These are phyloP conservation scores for Adineta ricciae DNA, from an alignment of 2,888 invertebrate genomes.

Conservation along the genomic window DNA sequence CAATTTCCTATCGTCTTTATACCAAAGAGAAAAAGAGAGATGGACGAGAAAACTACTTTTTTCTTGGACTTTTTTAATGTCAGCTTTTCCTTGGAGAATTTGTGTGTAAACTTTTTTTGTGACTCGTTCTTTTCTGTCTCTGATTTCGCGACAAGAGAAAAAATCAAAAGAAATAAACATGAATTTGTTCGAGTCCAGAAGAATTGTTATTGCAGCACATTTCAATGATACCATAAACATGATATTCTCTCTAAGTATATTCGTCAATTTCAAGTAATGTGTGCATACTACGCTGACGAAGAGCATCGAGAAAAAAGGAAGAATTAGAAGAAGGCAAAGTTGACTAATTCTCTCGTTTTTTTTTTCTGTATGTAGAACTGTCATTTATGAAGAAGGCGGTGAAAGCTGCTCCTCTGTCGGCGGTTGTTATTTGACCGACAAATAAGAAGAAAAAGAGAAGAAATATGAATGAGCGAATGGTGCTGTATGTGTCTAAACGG, in stretches of 20 bases:
- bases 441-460: not conserved
- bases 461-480: not conserved
- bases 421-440: not conserved
- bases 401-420: not conserved
- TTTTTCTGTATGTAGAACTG: not conserved
- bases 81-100: not conserved
- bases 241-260: not conserved
- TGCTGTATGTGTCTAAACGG: not conserved
- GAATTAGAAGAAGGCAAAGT: not conserved
- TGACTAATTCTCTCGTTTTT: not conserved
- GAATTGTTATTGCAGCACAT: not conserved
- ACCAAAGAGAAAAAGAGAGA: not conserved
- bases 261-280: not conserved
- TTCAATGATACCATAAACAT: not conserved
- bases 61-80: not conserved
- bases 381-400: not conserved
- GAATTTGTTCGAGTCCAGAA: not conserved
- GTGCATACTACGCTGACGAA: not conserved
- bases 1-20: not conserved
- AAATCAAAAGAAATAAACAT: not conserved
- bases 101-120: not conserved
- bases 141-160: not conserved
- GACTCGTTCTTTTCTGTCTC: not conserved
- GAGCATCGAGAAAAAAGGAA: not conserved
- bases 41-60: not conserved